Evolutionary conservation across 2,113 vertebrate genomes (phyloP), one percentile per base, ranked within the genome.

Genomic region (Phocoena sinus): DNA sequence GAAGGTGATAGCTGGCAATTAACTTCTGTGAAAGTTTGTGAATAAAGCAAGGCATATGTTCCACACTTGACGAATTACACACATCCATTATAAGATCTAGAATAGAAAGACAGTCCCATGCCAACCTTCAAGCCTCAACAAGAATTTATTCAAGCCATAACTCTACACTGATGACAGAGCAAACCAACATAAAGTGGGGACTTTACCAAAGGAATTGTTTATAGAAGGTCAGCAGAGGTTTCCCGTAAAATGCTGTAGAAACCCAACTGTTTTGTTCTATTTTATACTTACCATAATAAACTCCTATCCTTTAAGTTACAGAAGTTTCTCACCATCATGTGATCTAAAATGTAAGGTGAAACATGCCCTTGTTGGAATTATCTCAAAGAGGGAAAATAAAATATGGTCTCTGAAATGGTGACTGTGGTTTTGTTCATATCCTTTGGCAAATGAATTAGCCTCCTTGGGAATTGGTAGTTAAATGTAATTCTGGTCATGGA

Each of bases 41-140:
- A 93, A 47, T 81, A 82, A 84, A 95, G 90, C 93, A 60, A 41
- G 89, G 88, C 65, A 65, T 91, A 70, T 76, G 88, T 92, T 89
- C 93, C 82, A n/a, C 71, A 2, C 74, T 97, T n/a, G 70, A 96
- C 33, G 31, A 60, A 98, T 88, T 2, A 0, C 87, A 94, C 89
- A 73, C 97, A 96, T 88, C 92, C 93, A 94, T 95, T 62, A 86
- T 44, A 81, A 89, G 91, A 4, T 6, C 91, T 60, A 33, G 1
- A 9, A 82, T 95, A 96, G 88, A 98, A 98, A 98, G 95, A 68
- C 95, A 98, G 98, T 95, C 93, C 98, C 98, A 98, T 98, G 98
- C 98, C 98, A 98, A 98, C 98, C 74, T 33, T 77, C 85, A 95
- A 41, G 85, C 62, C 94, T 31, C 86, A 79, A 50, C 89, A 98